phyloP scores from a whole-genome alignment of 2,797 vertebrate species.

The Acipenser transmontanus region DNA sequence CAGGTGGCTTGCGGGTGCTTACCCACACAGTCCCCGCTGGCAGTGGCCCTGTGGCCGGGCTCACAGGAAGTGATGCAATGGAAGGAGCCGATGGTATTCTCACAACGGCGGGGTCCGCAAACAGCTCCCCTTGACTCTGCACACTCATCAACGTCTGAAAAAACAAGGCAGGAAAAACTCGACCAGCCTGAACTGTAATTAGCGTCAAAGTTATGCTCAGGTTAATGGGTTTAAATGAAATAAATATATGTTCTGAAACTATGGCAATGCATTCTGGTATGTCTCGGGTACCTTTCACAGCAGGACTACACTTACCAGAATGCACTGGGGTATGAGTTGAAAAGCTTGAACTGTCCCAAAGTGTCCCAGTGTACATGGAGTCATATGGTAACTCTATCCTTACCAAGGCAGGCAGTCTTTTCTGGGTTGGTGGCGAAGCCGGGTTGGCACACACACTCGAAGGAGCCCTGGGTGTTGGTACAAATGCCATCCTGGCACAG shows the following conservation, averaged over 20 bases:
- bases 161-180: background rate
- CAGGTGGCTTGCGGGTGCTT: conserved; percentile 30
- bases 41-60: conserved; percentile 64
- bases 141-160: conserved; percentile 80
- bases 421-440: conserved; percentile 74
- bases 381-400: background rate
- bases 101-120: conserved; percentile 69
- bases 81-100: conserved; percentile 86
- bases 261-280: no score
- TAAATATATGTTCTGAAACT: no score
- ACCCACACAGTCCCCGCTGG: conserved; percentile 71
- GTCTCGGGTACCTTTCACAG: no score
- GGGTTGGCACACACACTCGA: conserved; percentile 67
- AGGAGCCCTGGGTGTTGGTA: conserved; percentile 81
- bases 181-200: no score
- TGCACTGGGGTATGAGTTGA: no score
- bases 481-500: conserved; percentile 71
- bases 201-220: background rate
- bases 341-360: no score
- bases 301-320: no score
- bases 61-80: conserved; percentile 75
- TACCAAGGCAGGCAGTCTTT: conserved; percentile 69
- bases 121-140: conserved; percentile 50
- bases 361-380: no score
- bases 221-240: no score